Base-by-base conservation (phyloP, 2,888 invertebrate genomes). In the Colletes collaris region DNA sequence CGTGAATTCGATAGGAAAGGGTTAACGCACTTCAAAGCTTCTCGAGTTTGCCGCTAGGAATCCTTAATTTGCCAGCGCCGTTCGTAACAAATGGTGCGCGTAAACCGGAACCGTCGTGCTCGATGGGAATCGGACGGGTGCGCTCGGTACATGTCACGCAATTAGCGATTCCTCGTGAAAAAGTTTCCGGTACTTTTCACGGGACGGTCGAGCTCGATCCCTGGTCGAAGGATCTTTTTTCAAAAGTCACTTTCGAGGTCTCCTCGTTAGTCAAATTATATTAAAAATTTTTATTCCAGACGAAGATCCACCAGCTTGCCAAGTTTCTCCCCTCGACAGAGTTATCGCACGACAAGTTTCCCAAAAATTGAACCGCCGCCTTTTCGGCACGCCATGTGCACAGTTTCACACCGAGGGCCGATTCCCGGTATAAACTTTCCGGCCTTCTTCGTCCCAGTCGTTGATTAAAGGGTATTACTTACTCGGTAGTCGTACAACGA, bases 401-500 rank as follows among this genome's bases (percentile, higher is more conserved):
- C 65, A 19, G 46, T 27, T 13, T 8, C 44, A 8, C 35, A 8
- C 10, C 27, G 37, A 5, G 19, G 37, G 37, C 49, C 76, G 52
- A 76, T 76, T 44, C 50, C n/a, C 44, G 68, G 60, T 35, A 73
- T 52, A 73, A 79, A 69, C 80, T 69, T 79, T 35, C 65, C 60
- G 64, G 59, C 55, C 44, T 63, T 35, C 37, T 65, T 69, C 35
- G 59, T 37, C 4, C 69, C 37, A 53, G 11, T 56, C 66, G 76
- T 74, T 81, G 81, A 82, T 82, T 82, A 82, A 82, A 81, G 74
- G 71, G 71, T 81, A 75, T 82, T 81, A 81, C 85, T 81, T 81
- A 62, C 81, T 68, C 60, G 81, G 50, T 52, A 64, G 76, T 63
- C 52, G 64, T 68, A 62, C 60, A 76, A 62, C 66, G 71, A 55